A percentile compares a stretch with the other conserved stretches of the same genome.
Conservation (phyloP, 2,888 invertebrate species). For the Habrosyne pyritoides region DNA sequence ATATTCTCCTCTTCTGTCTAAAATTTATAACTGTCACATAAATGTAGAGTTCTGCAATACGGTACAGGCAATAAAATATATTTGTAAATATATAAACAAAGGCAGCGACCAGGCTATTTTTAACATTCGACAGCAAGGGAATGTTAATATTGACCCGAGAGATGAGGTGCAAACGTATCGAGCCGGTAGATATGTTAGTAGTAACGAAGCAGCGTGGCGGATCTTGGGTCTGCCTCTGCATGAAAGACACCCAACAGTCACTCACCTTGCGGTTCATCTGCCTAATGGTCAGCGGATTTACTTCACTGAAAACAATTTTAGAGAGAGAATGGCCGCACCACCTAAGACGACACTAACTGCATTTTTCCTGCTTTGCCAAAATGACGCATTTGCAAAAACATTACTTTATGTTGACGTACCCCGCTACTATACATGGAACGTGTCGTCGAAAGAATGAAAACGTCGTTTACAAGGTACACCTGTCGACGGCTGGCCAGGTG, state of each 20-base stretch:
- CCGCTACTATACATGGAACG: constrained; percentile 23
- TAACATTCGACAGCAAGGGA: too few relatives aligned
- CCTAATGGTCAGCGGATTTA: constrained; percentile 2
- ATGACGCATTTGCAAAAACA: constrained; percentile 41
- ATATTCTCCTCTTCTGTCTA: constrained; percentile 17
- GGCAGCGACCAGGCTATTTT: constrained; percentile 13
- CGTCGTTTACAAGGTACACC: constrained; percentile 25
- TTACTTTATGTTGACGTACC: constrained; percentile 40
- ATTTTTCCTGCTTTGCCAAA: constrained; percentile 43
- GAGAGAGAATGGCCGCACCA: constrained; percentile 23
- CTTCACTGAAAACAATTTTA: constrained; percentile 26
- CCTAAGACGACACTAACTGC: constrained; percentile 34
- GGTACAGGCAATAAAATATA: constrained; percentile 22
- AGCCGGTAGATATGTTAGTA: constrained; percentile 11
- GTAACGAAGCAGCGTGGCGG: constrained; percentile 15
- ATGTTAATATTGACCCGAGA: too few relatives aligned
- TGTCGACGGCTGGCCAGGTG: constrained; percentile 5
- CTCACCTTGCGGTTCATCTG: constrained; percentile 1
- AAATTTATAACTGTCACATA: constrained; percentile 16
- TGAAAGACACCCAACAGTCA: constrained; percentile 8
- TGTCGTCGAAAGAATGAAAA: constrained; percentile 20
- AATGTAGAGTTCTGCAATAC: constrained; percentile 22
- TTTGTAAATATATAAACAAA: constrained; percentile 12
- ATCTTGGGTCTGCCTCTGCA: constrained; percentile 13
- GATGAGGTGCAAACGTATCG: constrained; percentile 18